Evolutionary conservation across 2,797 vertebrate genomes (phyloP).

Genomic region (Hirundo rustica): DNA sequence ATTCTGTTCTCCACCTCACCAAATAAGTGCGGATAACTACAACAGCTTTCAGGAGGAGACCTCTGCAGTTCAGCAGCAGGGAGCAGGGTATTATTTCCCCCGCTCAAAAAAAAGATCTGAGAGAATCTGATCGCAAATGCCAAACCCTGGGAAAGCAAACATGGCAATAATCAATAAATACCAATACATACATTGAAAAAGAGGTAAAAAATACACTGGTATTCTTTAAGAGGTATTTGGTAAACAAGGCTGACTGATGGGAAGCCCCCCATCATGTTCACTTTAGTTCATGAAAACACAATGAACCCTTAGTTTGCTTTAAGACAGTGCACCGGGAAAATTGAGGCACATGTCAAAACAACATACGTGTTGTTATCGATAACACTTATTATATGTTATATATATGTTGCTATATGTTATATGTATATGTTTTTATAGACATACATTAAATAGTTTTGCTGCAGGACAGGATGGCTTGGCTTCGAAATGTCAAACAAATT

Average conservation of each 20-base stretch:
- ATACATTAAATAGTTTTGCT: slow-evolving; percentile 39
- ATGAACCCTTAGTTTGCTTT: slow-evolving; percentile 28
- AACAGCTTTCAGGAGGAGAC: slow-evolving; percentile 33
- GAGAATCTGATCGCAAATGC: not conserved
- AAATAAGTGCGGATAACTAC: not conserved
- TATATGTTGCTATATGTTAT: not conserved
- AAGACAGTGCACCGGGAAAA: slow-evolving; percentile 28
- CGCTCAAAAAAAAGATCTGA: not conserved
- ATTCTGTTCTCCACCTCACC: not conserved
- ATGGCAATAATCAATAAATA: not conserved
- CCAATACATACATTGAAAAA: not conserved
- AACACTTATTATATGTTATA: not conserved
- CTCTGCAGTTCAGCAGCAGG: slow-evolving; percentile 5
- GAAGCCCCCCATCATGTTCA: not conserved
- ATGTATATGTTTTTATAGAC: not conserved
- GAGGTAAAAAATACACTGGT: not conserved
- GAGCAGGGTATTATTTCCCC: not conserved
- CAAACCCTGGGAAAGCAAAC: not conserved
- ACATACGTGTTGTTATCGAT: not conserved
- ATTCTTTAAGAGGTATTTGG: not conserved
- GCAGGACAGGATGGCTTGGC: slow-evolving; percentile 4
- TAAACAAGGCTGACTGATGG: not conserved
- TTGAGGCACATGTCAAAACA: slow-evolving; percentile 31
- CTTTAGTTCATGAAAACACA: slow-evolving; percentile 28
- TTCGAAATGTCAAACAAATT: slow-evolving; percentile 42